Conservation (phyloP, 2,797 vertebrate genomes). For the Danio choprae region DNA sequence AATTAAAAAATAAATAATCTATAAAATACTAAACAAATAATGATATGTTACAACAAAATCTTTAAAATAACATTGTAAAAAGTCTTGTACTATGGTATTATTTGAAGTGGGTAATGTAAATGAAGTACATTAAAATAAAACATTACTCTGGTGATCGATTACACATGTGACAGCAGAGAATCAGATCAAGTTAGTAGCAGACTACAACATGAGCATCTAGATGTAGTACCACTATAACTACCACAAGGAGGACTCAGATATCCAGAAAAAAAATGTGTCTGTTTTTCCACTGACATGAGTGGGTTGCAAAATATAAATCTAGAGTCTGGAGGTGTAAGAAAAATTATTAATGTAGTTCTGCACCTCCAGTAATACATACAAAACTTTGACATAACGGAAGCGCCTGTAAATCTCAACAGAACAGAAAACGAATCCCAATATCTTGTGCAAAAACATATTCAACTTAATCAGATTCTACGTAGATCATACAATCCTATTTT, state of each 20-base stretch:
- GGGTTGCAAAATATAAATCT: constrained; percentile 41
- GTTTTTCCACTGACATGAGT: constrained; percentile 5
- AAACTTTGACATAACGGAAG: no score
- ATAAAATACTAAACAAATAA: no score
- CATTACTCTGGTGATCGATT: not conserved
- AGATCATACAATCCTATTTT: no score
- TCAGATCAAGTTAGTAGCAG: not conserved
- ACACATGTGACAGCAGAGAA: not conserved
- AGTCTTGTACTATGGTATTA: no score
- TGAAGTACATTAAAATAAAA: no score
- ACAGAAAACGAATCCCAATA: not conserved
- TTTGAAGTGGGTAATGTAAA: no score
- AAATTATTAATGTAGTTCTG: not conserved
- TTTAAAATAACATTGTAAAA: no score
- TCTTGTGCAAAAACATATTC: no score
- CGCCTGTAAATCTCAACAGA: not conserved
- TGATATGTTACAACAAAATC: no score
- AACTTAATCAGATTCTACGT: no score
- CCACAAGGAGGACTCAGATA: constrained; percentile 50
- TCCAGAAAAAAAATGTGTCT: not conserved
- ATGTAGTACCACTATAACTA: constrained; percentile 13
- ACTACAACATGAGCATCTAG: not conserved
- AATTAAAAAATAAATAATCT: no score
- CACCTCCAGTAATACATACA: not conserved
- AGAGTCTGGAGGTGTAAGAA: constrained; percentile 6